phyloP scores from a whole-genome alignment of 2,888 invertebrate genomes.

The Cephus sareptanus region DNA sequence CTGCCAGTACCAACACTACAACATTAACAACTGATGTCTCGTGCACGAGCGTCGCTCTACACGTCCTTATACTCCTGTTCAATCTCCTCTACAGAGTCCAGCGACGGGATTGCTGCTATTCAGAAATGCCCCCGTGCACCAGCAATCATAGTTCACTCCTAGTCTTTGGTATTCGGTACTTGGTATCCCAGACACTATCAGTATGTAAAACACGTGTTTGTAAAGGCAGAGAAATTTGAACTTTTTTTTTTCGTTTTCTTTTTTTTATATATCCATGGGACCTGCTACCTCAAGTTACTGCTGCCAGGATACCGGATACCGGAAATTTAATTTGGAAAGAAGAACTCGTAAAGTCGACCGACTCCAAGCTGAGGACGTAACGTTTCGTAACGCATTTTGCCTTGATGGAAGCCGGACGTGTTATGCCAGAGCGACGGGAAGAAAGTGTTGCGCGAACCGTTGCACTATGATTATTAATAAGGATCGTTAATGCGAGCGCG shows the following conservation, averaged over 20 bases:
- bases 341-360: not conserved
- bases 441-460: conserved; percentile 16
- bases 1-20: not conserved
- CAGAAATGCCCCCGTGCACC: not conserved
- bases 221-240: not conserved
- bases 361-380: not conserved
- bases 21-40: not conserved
- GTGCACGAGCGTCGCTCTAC: not conserved
- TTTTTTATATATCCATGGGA: not conserved
- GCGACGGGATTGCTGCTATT: not conserved
- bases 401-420: conserved; percentile 8
- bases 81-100: not conserved
- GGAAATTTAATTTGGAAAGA: not conserved
- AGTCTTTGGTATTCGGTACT: not conserved
- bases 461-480: conserved; percentile 18
- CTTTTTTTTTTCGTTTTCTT: not conserved
- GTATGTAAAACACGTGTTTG: no score
- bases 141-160: not conserved
- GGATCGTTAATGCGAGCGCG: not conserved
- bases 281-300: not conserved
- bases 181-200: no score
- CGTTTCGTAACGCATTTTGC: conserved; percentile 6
- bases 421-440: conserved; percentile 8
- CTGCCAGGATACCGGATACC: not conserved
- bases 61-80: not conserved